These are phyloP conservation scores for Lingula anatina DNA, from an alignment of 2,888 invertebrate genomes.

Conservation along the genomic window DNA sequence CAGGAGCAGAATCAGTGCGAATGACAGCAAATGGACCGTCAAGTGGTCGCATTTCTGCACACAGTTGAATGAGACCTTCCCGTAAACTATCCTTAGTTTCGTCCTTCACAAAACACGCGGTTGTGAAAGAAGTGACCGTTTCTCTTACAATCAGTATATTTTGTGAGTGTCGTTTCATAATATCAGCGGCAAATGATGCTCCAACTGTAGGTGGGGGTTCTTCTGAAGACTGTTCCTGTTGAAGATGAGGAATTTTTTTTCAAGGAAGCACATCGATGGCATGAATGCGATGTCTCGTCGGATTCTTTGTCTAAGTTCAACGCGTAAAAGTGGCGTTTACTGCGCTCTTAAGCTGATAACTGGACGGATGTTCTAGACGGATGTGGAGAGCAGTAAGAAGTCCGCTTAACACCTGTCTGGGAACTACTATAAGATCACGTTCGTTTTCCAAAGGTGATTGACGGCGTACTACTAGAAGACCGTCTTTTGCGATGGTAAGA, in stretches of 20 bases:
- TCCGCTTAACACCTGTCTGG: conserved; percentile 9
- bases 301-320: too few relatives aligned
- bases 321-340: conserved; percentile 16
- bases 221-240: conserved; percentile 15
- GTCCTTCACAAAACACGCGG: too few relatives aligned
- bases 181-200: too few relatives aligned
- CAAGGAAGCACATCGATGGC: conserved; percentile 17
- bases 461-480: conserved; percentile 8
- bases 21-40: conserved; percentile 6
- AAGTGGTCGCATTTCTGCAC: too few relatives aligned
- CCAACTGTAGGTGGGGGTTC: conserved; percentile 13
- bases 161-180: conserved; percentile 17
- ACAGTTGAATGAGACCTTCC: too few relatives aligned
- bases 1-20: conserved; percentile 11
- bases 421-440: conserved; percentile 15
- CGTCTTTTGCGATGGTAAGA: too few relatives aligned
- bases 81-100: too few relatives aligned
- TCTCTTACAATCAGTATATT: conserved; percentile 13
- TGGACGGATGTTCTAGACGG: conserved; percentile 15
- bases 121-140: conserved; percentile 11
- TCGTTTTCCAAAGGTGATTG: neutral
- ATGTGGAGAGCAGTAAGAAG: conserved; percentile 18
- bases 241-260: conserved; percentile 12
- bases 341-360: conserved; percentile 15
- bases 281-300: conserved; percentile 8